These are phyloP conservation scores for Polydrusus tereticollis DNA, from an alignment of 2,888 invertebrate species.

Conservation along the genomic window DNA sequence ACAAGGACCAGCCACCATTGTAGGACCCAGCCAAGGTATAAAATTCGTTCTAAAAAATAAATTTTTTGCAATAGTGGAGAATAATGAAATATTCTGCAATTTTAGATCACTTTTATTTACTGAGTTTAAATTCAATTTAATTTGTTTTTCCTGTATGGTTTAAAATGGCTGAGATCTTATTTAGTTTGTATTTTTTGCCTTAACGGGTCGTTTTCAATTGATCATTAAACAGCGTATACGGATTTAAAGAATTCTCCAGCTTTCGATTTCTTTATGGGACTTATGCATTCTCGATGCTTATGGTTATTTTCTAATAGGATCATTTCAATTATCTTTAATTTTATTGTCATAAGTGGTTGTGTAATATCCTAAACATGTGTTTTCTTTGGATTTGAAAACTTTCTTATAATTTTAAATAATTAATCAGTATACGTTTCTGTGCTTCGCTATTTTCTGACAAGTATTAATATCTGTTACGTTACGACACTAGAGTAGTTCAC, in stretches of 20 bases:
- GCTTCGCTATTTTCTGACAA: too few relatives aligned
- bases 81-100: too few relatives aligned
- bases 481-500: too few relatives aligned
- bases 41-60: too few relatives aligned
- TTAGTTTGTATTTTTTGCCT: slow-evolving; percentile 12
- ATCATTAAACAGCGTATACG: slow-evolving; percentile 12
- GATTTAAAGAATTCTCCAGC: slow-evolving; percentile 15
- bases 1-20: slow-evolving; percentile 48
- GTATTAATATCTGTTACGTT: too few relatives aligned
- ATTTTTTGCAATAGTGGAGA: too few relatives aligned
- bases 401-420: too few relatives aligned
- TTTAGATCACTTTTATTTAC: too few relatives aligned
- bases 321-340: background rate
- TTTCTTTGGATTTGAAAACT: too few relatives aligned
- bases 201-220: slow-evolving; percentile 11
- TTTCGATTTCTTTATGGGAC: slow-evolving; percentile 25
- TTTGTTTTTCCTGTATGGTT: background rate
- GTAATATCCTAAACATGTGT: too few relatives aligned
- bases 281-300: slow-evolving; percentile 1
- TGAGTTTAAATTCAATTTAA: too few relatives aligned
- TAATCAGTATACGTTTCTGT: too few relatives aligned
- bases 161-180: slow-evolving; percentile 10
- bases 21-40: slow-evolving; percentile 51
- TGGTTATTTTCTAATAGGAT: slow-evolving; percentile 1
- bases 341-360: background rate